These are phyloP conservation scores for Campaea margaritaria DNA, from an alignment of 2,888 invertebrate genomes.

Conservation along the genomic window DNA sequence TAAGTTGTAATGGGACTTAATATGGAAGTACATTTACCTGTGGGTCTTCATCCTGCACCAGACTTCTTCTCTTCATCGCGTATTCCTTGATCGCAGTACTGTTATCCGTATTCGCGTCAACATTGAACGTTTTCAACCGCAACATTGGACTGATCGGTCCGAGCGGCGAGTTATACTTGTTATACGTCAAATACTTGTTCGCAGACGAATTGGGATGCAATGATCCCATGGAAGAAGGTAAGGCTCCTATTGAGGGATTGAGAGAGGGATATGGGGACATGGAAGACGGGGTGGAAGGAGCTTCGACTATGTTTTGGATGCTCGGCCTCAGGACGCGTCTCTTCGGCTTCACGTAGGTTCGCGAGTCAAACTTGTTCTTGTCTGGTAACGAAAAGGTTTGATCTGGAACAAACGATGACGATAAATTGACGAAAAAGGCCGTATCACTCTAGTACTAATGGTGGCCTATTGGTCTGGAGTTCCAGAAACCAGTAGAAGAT, in stretches of 20 bases:
- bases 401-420: conserved; percentile 57
- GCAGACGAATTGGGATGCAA: conserved; percentile 45
- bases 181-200: conserved; percentile 77
- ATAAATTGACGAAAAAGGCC: not conserved
- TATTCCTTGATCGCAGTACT: conserved; percentile 69
- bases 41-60: conserved; percentile 75
- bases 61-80: conserved; percentile 71
- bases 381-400: conserved; percentile 67
- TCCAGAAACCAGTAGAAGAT: too few relatives aligned
- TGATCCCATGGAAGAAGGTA: conserved; percentile 7
- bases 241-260: conserved; percentile 13
- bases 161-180: conserved; percentile 73
- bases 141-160: conserved; percentile 72
- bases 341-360: conserved; percentile 89
- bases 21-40: conserved; percentile 55
- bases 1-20: not conserved
- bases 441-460: too few relatives aligned
- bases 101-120: conserved; percentile 74
- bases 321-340: conserved; percentile 85
- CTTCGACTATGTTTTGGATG: conserved; percentile 83
- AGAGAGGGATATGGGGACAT: conserved; percentile 56
- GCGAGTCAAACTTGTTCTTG: conserved; percentile 86
- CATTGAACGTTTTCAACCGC: conserved; percentile 77
- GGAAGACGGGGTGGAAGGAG: conserved; percentile 61
- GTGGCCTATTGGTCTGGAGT: too few relatives aligned